phyloP scores from a whole-genome alignment of 2,113 vertebrate genomes.

The Agelaius tricolor region DNA sequence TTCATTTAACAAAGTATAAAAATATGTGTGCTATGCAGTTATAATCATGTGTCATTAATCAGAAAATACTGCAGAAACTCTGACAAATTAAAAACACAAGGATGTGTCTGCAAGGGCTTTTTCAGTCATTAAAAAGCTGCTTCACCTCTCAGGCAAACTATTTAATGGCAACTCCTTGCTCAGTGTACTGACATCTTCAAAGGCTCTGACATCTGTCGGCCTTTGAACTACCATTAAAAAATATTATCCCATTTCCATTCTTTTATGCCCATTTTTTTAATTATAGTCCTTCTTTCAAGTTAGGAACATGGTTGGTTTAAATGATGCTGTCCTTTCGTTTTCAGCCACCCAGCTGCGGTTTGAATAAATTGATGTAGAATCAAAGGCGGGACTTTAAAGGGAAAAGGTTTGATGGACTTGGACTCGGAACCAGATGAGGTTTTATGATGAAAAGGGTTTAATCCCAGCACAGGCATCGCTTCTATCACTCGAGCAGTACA shows the following conservation, averaged over 20 bases:
- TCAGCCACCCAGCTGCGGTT: slow-evolving; percentile 94
- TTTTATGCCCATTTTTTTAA: slow-evolving; percentile 97
- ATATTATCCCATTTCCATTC: slow-evolving; percentile 90
- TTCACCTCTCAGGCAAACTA: slow-evolving; percentile 80
- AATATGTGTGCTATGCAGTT: slow-evolving; percentile 82
- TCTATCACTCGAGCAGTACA: slow-evolving; percentile 93
- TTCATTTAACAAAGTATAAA: slow-evolving; percentile 78
- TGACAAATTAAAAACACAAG: slow-evolving; percentile 86
- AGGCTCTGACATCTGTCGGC: slow-evolving; percentile 92
- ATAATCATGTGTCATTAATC: slow-evolving; percentile 84
- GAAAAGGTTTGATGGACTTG: slow-evolving; percentile 95
- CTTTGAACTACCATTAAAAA: slow-evolving; percentile 90
- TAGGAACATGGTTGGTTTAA: slow-evolving; percentile 87
- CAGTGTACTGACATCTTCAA: slow-evolving; percentile 86
- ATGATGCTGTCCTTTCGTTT: slow-evolving; percentile 87
- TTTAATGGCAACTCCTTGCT: slow-evolving; percentile 81
- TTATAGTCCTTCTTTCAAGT: slow-evolving; percentile 92
- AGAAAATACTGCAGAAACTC: slow-evolving; percentile 82
- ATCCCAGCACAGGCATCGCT: slow-evolving; percentile 95
- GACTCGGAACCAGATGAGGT: slow-evolving; percentile 98
- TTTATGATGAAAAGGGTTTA: slow-evolving; percentile 99
- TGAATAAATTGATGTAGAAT: slow-evolving; percentile 96
- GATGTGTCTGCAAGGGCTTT: slow-evolving; percentile 82
- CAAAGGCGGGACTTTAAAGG: slow-evolving; percentile 97
- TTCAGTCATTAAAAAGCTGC: slow-evolving; percentile 79